Conservation (phyloP, 2,888 invertebrate species). For the Ochlodes sylvanus region DNA sequence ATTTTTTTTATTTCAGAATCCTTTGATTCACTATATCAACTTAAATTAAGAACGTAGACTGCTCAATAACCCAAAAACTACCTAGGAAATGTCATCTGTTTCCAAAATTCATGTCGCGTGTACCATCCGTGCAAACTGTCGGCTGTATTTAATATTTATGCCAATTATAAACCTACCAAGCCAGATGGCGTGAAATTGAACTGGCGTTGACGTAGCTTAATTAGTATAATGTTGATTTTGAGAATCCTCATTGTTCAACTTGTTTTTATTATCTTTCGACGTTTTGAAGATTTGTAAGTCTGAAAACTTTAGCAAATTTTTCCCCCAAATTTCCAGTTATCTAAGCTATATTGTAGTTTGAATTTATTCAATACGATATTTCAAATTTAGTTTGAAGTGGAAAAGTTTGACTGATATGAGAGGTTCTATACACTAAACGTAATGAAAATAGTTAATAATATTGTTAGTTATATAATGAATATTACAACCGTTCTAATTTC, state of each 20-base stretch:
- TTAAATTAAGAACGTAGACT: background rate
- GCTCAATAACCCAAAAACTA: background rate
- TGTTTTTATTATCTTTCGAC: conserved; percentile 32
- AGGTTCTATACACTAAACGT: too few species aligned
- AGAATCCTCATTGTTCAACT: conserved; percentile 41
- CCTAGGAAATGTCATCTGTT: conserved; percentile 9
- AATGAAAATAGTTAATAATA: too few species aligned
- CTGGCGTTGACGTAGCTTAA: conserved; percentile 48
- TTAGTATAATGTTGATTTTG: conserved; percentile 50
- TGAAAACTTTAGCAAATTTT: conserved; percentile 15
- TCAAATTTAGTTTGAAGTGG: too few species aligned
- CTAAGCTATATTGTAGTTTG: background rate
- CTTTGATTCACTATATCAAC: background rate
- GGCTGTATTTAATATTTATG: conserved; percentile 48
- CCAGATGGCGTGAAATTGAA: conserved; percentile 49
- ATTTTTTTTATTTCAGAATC: too few species aligned
- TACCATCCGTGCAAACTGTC: conserved; percentile 11
- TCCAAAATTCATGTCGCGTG: conserved; percentile 8
- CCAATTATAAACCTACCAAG: conserved; percentile 47
- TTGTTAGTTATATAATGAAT: too few species aligned
- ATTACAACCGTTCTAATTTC: too few species aligned
- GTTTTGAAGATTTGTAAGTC: conserved; percentile 22
- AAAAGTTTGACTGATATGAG: too few species aligned
- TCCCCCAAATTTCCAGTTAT: background rate
- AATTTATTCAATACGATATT: background rate